Evolutionary conservation across 2,888 invertebrate species (phyloP), one percentile per base, ranked within the genome.

Genomic region (Diarsia dahlii): DNA sequence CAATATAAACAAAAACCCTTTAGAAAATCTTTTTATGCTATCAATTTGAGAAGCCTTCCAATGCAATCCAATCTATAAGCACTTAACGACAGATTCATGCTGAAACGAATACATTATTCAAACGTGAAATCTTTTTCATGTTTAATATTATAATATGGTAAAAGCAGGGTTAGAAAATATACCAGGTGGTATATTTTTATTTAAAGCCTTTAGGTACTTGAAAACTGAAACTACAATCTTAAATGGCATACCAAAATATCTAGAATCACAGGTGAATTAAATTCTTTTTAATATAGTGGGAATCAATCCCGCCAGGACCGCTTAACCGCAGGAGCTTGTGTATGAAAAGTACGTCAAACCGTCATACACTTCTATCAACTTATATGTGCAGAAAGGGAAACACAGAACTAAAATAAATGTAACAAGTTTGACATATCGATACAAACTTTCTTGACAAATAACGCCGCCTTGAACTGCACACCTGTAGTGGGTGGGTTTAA

Each of bases 101-200:
- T 50, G 71, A 73, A 74, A 56, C 75, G 39, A 78, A 84, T 86
- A 78, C 75, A 84, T 86, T 84, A 86, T 84, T 81, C 84, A 84
- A 84, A 70, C 58, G 60, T 69, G 68, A 86, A 79, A 86, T 81
- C 67, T 67, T 79, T 76, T 74, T 58, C 72, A 48, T 71, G 48
- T 71, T 64, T 54, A 12, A 52, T 63, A 67, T 54, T 13, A 58
- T 63, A 46, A 52, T 50, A 48, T 62, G 64, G 46, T 56, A 48
- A 28, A 66, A 48, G 9, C 34, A 15, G 2, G 9, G 45, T 52
- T 39, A 56, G 4, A 74, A 63, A 28, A 65, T 58, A 50, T 45
- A 69, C 20, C 23, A 45, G 12, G 23, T 39, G 18, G 23, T 56
- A 52, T 74, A 56, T 23, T 71, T 75, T 75, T 58, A 20, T 64